Base-by-base conservation (phyloP, 92 coral and sea anemone species). In the Epizoanthus ramosus region DNA sequence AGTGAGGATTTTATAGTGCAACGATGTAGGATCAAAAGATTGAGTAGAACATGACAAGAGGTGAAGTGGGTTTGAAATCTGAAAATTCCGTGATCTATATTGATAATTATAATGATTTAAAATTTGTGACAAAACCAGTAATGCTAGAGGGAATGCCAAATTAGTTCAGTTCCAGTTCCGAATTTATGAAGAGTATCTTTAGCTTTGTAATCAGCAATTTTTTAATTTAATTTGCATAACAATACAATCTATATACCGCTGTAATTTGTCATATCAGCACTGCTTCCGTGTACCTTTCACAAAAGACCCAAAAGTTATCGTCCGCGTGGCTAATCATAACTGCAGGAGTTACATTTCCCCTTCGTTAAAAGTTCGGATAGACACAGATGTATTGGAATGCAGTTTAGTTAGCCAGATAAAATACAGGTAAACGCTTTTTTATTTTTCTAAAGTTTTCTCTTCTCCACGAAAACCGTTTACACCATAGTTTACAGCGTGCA, bases 141-240 rank as follows among this genome's bases (percentile, higher is more conserved):
- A 50, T 50, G 6, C 43, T 37, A 37, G 43, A 3, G 43, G 43
- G 43, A 37, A 37, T 37, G 54, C 54, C 7, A 9, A 9, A 1
- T 16, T 50, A 50, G 31, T 50, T 13, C 9, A 50, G 54, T 50
- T 10, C 12, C 10, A 41, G 17, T 33, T 39, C 53, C 8, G 50
- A 37, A 16, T 43, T 25, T 54, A 45, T 45, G 53, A 45, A 0
- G 14, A 10, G 18, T 54, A 15, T 6, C 57, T 54, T 28, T 28
- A 28, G 31, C 31, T 28, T 23, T 22, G 76, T 41, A 12, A 41
- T 22, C 17, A n/a, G 24, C 21, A 8, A 33, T 33, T 33, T 68
- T 75, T 61, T 13, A 22, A 41, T 60, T 65, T 13, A 61, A 61
- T 77, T 77, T 60, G 82, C 82, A 77, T 77, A 33, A 77, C 41